Percentiles rank a stretch among this genome's conserved stretches.
Conservation (phyloP, 2,888 invertebrate species). For the Amphipyra berbera region DNA sequence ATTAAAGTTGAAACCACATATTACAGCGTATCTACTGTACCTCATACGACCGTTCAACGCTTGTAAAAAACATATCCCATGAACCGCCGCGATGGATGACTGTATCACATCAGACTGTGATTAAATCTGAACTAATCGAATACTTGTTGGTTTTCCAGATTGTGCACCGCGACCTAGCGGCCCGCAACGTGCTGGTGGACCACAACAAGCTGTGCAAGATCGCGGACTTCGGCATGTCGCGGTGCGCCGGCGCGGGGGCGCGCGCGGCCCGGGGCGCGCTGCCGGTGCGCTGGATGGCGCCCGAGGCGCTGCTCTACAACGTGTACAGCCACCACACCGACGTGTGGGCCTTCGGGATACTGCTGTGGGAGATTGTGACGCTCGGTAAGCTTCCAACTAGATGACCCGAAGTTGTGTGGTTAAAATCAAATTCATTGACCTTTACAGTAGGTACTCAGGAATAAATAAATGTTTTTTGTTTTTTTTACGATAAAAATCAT, state of each 20-base stretch:
- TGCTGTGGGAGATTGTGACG: slow-evolving; percentile 96
- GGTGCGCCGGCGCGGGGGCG: slow-evolving; percentile 87
- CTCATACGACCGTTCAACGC: too few relatives aligned
- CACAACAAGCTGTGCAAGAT: slow-evolving; percentile 96
- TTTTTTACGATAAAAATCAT: too few relatives aligned
- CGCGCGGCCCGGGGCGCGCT: slow-evolving; percentile 90
- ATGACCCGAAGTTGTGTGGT: too few relatives aligned
- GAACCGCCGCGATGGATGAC: too few relatives aligned
- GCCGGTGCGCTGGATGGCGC: slow-evolving; percentile 96
- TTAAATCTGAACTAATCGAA: background rate
- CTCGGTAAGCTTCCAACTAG: slow-evolving; percentile 87
- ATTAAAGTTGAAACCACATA: too few relatives aligned
- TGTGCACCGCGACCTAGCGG: slow-evolving; percentile 95
- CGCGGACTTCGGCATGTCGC: slow-evolving; percentile 96
- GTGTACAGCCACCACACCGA: slow-evolving; percentile 95
- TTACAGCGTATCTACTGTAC: too few relatives aligned
- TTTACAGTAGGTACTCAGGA: too few relatives aligned
- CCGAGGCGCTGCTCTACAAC: slow-evolving; percentile 94
- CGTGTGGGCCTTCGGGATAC: slow-evolving; percentile 96
- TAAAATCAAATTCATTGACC: too few relatives aligned
- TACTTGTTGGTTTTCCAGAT: slow-evolving; percentile 88
- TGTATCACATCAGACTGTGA: background rate
- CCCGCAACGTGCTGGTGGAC: slow-evolving; percentile 95
- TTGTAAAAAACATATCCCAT: too few relatives aligned
- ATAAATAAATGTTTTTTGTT: too few relatives aligned